These are phyloP conservation scores for Lasioglossum morio DNA, from an alignment of 2,888 invertebrate genomes.

Conservation along the genomic window DNA sequence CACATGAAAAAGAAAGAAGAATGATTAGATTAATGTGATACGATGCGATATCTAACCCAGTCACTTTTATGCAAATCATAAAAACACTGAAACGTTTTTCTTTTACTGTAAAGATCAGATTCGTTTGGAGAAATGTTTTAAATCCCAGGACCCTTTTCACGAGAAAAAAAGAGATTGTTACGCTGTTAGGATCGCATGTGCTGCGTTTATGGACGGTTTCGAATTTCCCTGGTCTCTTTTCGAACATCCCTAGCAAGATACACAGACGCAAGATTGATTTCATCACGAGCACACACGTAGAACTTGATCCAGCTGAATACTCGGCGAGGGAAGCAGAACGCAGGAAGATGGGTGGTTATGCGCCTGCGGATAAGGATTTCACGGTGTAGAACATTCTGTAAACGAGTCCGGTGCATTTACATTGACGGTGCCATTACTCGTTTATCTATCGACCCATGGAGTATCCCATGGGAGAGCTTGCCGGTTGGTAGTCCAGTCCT, in stretches of 20 bases:
- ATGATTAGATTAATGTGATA: no score
- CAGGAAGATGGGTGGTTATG: conserved; percentile 50
- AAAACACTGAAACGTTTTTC: no score
- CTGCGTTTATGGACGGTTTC: background rate
- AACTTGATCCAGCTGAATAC: conserved; percentile 18
- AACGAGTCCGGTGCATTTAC: conserved; percentile 60
- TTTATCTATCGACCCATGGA: conserved; percentile 54
- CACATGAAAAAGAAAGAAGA: no score
- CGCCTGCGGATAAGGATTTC: conserved; percentile 48
- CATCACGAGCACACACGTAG: background rate
- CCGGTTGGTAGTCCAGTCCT: conserved; percentile 25
- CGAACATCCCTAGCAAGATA: background rate
- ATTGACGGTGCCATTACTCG: conserved; percentile 53
- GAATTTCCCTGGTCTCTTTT: background rate
- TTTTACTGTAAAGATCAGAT: no score
- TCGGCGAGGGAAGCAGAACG: conserved; percentile 8
- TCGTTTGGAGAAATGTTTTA: background rate
- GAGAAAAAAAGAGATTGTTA: background rate
- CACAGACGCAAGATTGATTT: conserved; percentile 3
- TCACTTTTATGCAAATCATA: no score
- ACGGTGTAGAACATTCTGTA: conserved; percentile 56
- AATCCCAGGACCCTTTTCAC: background rate
- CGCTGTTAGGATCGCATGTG: background rate
- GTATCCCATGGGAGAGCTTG: conserved; percentile 46
- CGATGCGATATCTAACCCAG: no score